phyloP scores from a whole-genome alignment of 1,140 invertebrate species.

The Araneus ventricosus region DNA sequence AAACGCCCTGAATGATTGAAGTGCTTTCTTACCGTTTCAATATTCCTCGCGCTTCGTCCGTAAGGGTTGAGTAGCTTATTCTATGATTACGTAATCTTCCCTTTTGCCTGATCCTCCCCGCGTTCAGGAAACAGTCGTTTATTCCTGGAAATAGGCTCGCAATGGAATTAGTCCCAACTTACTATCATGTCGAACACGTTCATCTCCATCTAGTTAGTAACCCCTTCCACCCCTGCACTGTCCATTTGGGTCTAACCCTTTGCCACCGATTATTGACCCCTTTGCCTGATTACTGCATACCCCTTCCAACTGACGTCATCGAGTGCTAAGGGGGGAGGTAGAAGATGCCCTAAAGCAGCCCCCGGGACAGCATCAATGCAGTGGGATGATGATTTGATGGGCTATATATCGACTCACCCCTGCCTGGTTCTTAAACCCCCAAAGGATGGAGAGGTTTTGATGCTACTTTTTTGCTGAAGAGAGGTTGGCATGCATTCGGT shows the following conservation, averaged over 20 bases:
- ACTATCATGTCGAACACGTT: slow-evolving; percentile 58
- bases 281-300: slow-evolving; percentile 74
- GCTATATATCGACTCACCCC: slow-evolving; percentile 19
- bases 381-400: slow-evolving; percentile 66
- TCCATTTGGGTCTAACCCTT: slow-evolving; percentile 73
- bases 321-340: slow-evolving; percentile 6
- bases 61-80: neutral
- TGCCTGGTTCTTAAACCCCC: slow-evolving; percentile 10
- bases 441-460: slow-evolving; percentile 19
- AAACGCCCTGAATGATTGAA: neutral
- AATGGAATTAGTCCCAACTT: slow-evolving; percentile 45
- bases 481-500: neutral
- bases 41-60: neutral
- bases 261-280: slow-evolving; percentile 74
- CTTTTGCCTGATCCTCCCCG: neutral
- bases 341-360: slow-evolving; percentile 61
- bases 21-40: neutral
- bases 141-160: neutral
- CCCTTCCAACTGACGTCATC: slow-evolving; percentile 64
- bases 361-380: slow-evolving; percentile 65
- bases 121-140: slow-evolving; percentile 28
- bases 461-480: neutral
- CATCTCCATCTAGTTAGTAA: slow-evolving; percentile 68
- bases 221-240: slow-evolving; percentile 70
- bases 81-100: slow-evolving; percentile 32